Base-by-base conservation (phyloP, 2,888 invertebrate genomes). In the Tenthredo mesomela region DNA sequence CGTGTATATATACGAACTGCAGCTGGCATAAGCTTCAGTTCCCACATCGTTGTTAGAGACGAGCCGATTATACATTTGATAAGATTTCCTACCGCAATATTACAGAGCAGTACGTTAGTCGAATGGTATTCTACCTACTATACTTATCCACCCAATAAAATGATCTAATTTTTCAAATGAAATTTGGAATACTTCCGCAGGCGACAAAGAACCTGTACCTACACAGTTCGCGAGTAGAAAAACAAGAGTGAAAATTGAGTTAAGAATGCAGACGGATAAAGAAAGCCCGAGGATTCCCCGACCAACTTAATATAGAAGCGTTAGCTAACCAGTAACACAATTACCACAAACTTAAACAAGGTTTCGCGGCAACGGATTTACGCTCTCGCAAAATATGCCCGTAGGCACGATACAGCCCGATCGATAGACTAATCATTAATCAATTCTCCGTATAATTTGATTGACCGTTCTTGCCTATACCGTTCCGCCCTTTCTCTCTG, bases 271-370 rank as follows among this genome's bases (percentile, higher is more conserved):
- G 88, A 87, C 88, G 83, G 85, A 84, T 85, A 47, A 73, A 85
- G 84, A 84, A 82, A 82, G 85, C 43, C 83, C 65, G 70, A 50
- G 71, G 67, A 61, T 21, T 40, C 61, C 12, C 37, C 29, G 58
- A 82, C 61, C 10, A 82, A 85, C 73, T 84, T 86, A 85, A 86
- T 86, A 86, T 67, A 82, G 84, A 84, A 84, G 85, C 86, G 86
- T 82, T 85, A 86, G 85, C 84, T 88, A 88, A 87, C 85, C 87
- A 85, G 88, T 91, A 92, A 92, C 88, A 88, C 89, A 89, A 92
- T 92, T 92, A 91, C 90, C 88, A 87, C 84, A 87, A 88, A 88
- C 89, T 90, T 89, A 90, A 92, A 92, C 92, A 90, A 90, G 89
- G 90, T 91, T 90, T 89, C 88, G 85, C 85, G 86, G 71, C 88